Evolutionary conservation across 1,140 invertebrate genomes (phyloP).

Genomic region (Zaprionus taronus): DNA sequence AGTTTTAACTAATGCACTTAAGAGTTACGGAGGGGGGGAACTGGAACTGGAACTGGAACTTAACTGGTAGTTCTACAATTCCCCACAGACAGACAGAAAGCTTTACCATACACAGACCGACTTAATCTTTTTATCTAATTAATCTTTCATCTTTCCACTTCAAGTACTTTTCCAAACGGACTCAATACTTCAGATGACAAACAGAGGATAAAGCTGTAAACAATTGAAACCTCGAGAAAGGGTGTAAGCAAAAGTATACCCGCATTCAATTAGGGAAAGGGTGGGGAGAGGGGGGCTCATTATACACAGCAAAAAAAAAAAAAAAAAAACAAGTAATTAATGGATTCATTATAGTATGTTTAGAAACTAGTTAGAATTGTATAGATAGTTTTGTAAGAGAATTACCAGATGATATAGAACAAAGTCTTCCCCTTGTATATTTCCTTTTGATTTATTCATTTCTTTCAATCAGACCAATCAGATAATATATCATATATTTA

Average conservation of each 20-base stretch:
- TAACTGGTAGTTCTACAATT: too few species aligned
- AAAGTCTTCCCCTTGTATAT: not conserved
- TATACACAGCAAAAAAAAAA: not conserved
- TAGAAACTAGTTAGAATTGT: not conserved
- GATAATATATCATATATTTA: too few species aligned
- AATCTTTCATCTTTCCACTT: not conserved
- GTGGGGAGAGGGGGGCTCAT: not conserved
- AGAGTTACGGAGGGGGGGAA: too few species aligned
- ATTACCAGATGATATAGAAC: not conserved
- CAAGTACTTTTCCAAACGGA: not conserved
- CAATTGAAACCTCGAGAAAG: not conserved
- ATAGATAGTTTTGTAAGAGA: not conserved
- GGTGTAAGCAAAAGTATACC: not conserved
- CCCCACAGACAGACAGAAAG: too few species aligned
- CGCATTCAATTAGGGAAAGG: not conserved
- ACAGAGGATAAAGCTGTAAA: slow-evolving; percentile 2
- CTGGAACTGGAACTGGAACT: too few species aligned
- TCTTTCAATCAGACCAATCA: not conserved
- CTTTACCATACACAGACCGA: too few species aligned
- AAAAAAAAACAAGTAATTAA: not conserved
- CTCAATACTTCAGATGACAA: slow-evolving; percentile 8
- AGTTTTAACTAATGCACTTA: not conserved
- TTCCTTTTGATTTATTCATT: not conserved
- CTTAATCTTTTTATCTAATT: too few species aligned
- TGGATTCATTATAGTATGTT: not conserved